Conservation (phyloP, 2,113 vertebrate genomes). For the Centropus bengalensis region DNA sequence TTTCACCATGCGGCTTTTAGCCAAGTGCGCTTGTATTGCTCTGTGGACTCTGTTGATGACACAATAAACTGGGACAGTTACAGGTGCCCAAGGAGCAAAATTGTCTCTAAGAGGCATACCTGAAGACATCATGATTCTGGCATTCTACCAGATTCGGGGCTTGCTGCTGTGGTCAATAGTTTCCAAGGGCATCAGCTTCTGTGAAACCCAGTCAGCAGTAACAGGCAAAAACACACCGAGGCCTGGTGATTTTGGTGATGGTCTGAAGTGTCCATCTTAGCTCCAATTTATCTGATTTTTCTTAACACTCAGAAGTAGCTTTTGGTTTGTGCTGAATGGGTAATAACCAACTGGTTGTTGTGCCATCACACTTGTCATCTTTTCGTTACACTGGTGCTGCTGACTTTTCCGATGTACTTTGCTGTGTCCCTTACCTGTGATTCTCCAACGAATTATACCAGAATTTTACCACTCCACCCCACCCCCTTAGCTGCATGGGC, state of each 20-base stretch:
- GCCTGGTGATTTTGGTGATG: not conserved
- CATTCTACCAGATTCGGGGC: not conserved
- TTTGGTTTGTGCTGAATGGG: not conserved
- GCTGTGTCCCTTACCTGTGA: not conserved
- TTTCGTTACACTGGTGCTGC: not conserved
- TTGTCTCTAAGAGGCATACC: not conserved
- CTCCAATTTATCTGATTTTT: not conserved
- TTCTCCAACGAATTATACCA: not conserved
- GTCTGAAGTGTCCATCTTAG: not conserved
- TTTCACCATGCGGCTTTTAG: not conserved
- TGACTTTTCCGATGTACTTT: not conserved
- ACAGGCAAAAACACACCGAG: not conserved
- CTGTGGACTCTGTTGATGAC: not conserved
- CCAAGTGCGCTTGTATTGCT: not conserved
- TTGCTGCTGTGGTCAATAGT: not conserved
- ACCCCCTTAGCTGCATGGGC: rapidly evolving
- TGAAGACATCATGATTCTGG: not conserved
- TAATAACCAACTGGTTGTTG: not conserved
- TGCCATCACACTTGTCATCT: rapidly evolving
- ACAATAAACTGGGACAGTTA: not conserved
- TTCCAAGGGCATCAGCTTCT: not conserved
- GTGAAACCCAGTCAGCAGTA: not conserved
- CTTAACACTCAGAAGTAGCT: not conserved
- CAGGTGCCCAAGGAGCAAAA: not conserved
- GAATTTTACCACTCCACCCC: too few relatives aligned